phyloP scores from a whole-genome alignment of 2,113 vertebrate genomes.

The Tragelaphus buxtoni region DNA sequence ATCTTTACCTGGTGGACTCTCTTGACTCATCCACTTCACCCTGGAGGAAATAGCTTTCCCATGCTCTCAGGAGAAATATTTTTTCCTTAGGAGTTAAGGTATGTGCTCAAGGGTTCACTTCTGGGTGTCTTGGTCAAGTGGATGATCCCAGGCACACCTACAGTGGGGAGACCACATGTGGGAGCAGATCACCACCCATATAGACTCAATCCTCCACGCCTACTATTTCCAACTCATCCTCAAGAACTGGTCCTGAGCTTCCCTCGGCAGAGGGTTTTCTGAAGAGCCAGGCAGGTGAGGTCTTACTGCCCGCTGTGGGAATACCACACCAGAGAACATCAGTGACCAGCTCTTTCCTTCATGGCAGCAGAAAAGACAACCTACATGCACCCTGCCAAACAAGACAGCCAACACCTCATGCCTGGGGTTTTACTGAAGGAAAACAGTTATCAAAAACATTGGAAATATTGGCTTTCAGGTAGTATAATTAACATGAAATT shows the following conservation, averaged over 20 bases:
- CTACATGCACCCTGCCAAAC: not conserved
- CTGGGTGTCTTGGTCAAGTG: not conserved
- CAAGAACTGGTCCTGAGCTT: no score
- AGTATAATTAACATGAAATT: not conserved
- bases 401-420: not conserved
- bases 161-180: no score
- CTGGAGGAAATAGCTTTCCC: not conserved
- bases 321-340: not conserved
- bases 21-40: not conserved
- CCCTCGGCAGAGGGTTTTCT: not conserved
- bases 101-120: not conserved
- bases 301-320: not conserved
- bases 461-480: not conserved
- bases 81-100: not conserved
- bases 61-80: not conserved
- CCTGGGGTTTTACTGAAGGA: not conserved
- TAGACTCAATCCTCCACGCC: not conserved
- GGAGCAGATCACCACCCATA: no score
- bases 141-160: not conserved
- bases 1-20: not conserved
- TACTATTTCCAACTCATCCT: not conserved
- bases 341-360: not conserved
- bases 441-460: not conserved
- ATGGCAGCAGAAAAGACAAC: not conserved
- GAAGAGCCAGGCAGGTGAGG: not conserved